phyloP scores from a whole-genome alignment of 35 echinoderm and acorn worm species.

The Heliocidaris tuberculata region DNA sequence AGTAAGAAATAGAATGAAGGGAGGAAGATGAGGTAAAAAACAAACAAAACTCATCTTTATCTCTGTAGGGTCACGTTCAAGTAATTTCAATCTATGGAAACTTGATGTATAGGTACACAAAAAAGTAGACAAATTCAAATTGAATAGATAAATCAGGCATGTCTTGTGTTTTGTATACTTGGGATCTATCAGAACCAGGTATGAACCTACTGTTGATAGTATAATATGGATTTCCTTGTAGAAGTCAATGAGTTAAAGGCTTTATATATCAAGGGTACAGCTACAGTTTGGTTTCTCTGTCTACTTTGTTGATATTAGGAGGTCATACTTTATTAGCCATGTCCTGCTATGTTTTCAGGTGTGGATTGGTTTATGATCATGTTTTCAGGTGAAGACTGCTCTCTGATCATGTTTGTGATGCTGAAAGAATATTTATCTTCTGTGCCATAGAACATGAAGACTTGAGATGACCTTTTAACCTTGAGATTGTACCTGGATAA shows the following conservation, averaged over 20 bases:
- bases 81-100: neutral
- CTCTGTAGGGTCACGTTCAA: neutral
- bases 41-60: no score
- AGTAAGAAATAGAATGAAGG: neutral
- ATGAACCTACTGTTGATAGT: no score
- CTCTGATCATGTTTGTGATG: neutral
- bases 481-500: neutral
- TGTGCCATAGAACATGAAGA: neutral
- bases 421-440: neutral
- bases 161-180: no score
- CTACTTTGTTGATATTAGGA: neutral
- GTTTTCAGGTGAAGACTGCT: neutral
- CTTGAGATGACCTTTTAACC: neutral
- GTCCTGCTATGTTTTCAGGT: neutral
- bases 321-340: neutral
- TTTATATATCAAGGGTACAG: neutral
- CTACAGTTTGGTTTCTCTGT: neutral
- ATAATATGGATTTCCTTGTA: no score
- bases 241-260: neutral
- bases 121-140: no score
- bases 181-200: no score
- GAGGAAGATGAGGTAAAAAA: neutral
- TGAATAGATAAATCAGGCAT: no score
- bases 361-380: slow-evolving; percentile 2
- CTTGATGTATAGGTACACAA: no score